These are phyloP conservation scores for Holacanthella duospinosa DNA, from an alignment of 2,888 invertebrate species.

Conservation along the genomic window DNA sequence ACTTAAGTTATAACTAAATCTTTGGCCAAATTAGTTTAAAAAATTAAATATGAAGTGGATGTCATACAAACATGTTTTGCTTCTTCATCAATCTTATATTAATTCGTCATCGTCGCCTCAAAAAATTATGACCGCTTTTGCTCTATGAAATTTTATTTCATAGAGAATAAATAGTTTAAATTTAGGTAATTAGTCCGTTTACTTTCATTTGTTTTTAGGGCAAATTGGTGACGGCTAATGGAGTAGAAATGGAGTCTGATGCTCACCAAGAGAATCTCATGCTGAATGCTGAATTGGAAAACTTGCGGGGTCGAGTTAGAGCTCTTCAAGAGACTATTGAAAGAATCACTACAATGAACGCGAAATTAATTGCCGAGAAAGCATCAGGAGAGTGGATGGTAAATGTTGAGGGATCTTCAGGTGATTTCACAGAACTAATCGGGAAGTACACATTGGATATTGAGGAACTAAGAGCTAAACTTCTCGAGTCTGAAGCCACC, in stretches of 20 bases:
- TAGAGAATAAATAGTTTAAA: not conserved
- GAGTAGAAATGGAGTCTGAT: slow-evolving; percentile 73
- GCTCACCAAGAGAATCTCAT: slow-evolving; percentile 92
- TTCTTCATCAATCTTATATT: too few relatives aligned
- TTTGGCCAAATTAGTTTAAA: too few relatives aligned
- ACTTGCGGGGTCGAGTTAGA: slow-evolving; percentile 76
- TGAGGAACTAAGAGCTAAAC: slow-evolving; percentile 74
- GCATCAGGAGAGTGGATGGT: slow-evolving; percentile 48
- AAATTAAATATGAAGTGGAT: too few relatives aligned
- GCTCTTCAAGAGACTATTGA: slow-evolving; percentile 91
- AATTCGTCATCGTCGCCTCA: too few relatives aligned
- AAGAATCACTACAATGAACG: slow-evolving; percentile 68
- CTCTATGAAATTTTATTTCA: too few relatives aligned
- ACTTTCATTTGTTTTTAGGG: slow-evolving; percentile 49
- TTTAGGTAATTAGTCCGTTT: not conserved
- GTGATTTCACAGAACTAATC: slow-evolving; percentile 58
- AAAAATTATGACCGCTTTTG: too few relatives aligned
- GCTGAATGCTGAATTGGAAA: slow-evolving; percentile 76
- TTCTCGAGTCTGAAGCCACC: slow-evolving; percentile 75
- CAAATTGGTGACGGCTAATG: slow-evolving; percentile 57
- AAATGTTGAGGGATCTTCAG: slow-evolving; percentile 39
- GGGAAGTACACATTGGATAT: slow-evolving; percentile 82
- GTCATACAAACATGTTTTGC: too few relatives aligned
- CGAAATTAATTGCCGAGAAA: slow-evolving; percentile 67
- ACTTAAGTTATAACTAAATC: too few relatives aligned